Evolutionary conservation across 2,797 vertebrate species (phyloP).

Genomic region (Allobates femoralis): DNA sequence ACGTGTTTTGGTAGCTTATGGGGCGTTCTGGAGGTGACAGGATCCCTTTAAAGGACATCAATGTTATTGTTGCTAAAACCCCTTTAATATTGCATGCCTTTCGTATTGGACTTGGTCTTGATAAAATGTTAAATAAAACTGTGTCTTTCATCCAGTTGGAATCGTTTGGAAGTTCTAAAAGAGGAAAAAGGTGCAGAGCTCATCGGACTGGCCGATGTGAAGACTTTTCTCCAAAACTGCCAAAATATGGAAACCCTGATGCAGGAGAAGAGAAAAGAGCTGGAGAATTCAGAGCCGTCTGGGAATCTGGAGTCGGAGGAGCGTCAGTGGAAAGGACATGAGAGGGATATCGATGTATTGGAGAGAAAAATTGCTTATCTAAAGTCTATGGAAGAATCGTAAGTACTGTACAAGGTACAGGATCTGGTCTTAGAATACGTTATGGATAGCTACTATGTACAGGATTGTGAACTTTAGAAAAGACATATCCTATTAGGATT

Average conservation of each 20-base stretch:
- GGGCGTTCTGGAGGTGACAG: no score
- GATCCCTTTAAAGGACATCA: neutral
- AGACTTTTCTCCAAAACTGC: slow-evolving; percentile 82
- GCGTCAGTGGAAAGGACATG: slow-evolving; percentile 71
- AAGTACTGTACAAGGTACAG: slow-evolving; percentile 42
- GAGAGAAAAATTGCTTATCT: slow-evolving; percentile 84
- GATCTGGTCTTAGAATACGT: neutral
- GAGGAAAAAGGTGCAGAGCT: slow-evolving; percentile 83
- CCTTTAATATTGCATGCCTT: neutral
- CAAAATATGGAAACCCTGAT: slow-evolving; percentile 77
- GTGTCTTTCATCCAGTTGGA: slow-evolving; percentile 77
- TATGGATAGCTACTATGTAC: neutral
- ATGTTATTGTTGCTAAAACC: neutral
- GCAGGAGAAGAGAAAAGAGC: slow-evolving; percentile 72
- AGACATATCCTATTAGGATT: neutral
- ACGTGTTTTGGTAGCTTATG: no score
- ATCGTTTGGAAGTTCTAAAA: slow-evolving; percentile 81
- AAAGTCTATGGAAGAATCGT: slow-evolving; percentile 82
- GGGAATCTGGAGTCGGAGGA: slow-evolving; percentile 73
- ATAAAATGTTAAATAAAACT: neutral
- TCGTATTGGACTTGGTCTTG: neutral
- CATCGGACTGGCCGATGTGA: slow-evolving; percentile 77
- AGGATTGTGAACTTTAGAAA: neutral
- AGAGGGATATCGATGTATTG: slow-evolving; percentile 79
- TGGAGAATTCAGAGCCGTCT: slow-evolving; percentile 71